Percentiles rank a stretch among this genome's conserved stretches.
Evolutionary conservation across 2,113 vertebrate species (phyloP).

Genomic region (Alces alces): DNA sequence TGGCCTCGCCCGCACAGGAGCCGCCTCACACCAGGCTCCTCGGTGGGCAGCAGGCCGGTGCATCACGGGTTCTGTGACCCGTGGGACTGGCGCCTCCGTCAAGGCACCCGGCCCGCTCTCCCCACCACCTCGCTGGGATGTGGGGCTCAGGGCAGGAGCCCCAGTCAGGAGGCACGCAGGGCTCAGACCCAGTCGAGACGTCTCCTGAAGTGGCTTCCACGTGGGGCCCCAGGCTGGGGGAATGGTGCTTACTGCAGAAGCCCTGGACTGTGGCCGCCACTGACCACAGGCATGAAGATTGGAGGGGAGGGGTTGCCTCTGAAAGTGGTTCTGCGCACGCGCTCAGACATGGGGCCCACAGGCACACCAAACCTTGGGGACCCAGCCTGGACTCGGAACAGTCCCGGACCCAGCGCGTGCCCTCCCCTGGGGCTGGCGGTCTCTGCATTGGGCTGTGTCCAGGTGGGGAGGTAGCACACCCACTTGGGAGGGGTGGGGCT

Average conservation of each 20-base stretch:
- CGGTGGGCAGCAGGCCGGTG: neutral
- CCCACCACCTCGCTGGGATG: neutral
- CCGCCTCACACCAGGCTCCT: neutral
- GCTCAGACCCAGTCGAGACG: neutral
- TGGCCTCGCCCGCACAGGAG: neutral
- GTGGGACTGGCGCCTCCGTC: neutral
- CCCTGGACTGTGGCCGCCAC: neutral
- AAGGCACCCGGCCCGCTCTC: neutral
- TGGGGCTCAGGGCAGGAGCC: neutral
- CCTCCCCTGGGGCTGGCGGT: neutral
- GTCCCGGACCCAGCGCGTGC: accelerated
- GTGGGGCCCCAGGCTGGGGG: neutral
- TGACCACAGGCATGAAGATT: accelerated
- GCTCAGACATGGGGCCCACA: accelerated
- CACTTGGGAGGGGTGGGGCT: accelerated
- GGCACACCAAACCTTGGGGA: accelerated
- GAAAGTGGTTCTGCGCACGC: accelerated
- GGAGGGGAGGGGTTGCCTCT: neutral
- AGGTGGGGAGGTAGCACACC: neutral
- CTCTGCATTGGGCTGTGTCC: accelerated
- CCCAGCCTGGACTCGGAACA: accelerated
- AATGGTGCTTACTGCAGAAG: neutral
- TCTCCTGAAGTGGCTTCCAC: neutral
- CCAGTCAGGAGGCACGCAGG: neutral
- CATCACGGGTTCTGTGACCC: neutral